Evolutionary conservation across 1,140 invertebrate genomes (phyloP).

Genomic region (Whitmania pigra): DNA sequence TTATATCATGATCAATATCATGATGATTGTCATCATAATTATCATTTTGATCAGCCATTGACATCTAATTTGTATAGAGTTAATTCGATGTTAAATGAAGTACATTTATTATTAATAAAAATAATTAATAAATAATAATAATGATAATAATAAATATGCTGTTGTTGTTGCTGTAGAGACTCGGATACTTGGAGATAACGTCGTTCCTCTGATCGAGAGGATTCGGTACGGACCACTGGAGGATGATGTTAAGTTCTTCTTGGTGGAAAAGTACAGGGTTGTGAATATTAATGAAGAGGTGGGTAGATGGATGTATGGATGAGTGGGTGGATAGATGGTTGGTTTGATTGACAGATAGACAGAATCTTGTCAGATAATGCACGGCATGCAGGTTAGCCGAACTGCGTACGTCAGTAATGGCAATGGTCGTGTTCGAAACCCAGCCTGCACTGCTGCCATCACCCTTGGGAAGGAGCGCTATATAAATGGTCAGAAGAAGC

Average conservation of each 20-base stretch:
- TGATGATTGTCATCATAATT: neutral
- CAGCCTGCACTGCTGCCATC: too few relatives aligned
- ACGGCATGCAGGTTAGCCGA: too few relatives aligned
- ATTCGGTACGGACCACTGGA: constrained; percentile 69
- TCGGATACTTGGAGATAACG: constrained; percentile 58
- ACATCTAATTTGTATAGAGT: neutral
- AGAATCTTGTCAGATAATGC: too few relatives aligned
- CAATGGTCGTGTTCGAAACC: too few relatives aligned
- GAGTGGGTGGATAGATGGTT: too few relatives aligned
- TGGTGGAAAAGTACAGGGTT: constrained; percentile 55
- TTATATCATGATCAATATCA: too few relatives aligned
- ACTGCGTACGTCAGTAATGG: too few relatives aligned
- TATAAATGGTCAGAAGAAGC: too few relatives aligned
- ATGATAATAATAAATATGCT: neutral
- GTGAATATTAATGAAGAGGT: constrained; percentile 34
- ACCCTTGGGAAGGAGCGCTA: too few relatives aligned
- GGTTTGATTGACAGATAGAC: too few relatives aligned
- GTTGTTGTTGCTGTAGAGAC: constrained; percentile 50
- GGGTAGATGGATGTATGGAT: neutral
- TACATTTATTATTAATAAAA: too few relatives aligned
- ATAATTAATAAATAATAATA: neutral
- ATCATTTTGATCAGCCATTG: neutral
- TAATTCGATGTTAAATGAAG: too few relatives aligned
- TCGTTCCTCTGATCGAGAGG: constrained; percentile 63
- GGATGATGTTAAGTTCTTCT: constrained; percentile 62